phyloP scores from a whole-genome alignment of 2,797 vertebrate genomes.

The Cossypha heuglini region DNA sequence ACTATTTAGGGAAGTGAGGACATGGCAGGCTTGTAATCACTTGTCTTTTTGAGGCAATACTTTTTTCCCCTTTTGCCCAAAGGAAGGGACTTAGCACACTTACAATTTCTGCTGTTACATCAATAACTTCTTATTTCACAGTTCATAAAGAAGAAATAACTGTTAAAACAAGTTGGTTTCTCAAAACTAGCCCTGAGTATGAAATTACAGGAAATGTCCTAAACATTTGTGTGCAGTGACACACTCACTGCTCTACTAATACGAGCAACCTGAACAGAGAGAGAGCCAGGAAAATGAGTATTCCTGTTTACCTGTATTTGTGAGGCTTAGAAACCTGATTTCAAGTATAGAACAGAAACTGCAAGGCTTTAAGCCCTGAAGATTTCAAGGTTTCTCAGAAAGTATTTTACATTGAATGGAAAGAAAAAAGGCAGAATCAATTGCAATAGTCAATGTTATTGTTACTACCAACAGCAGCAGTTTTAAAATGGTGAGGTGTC shows the following conservation, averaged over 20 bases:
- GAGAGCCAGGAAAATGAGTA: not conserved
- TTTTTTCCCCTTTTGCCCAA: not conserved
- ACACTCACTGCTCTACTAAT: not conserved
- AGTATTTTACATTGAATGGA: not conserved
- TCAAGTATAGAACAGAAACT: not conserved
- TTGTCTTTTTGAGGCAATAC: conserved; percentile 36
- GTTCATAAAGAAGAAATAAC: conserved; percentile 20
- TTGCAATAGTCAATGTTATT: not conserved
- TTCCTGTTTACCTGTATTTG: not conserved
- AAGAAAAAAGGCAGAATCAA: not conserved
- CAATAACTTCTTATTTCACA: not conserved
- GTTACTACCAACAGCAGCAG: not conserved
- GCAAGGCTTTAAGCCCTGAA: not conserved
- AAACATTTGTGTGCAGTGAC: not conserved
- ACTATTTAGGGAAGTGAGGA: not conserved
- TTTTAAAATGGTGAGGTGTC: not conserved
- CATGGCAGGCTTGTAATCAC: not conserved
- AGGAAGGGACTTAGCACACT: too few relatives aligned
- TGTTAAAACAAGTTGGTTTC: conserved; percentile 40
- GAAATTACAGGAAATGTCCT: conserved; percentile 47
- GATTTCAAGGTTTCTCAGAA: not conserved
- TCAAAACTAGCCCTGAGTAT: not conserved
- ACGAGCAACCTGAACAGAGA: not conserved
- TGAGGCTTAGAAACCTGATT: not conserved
- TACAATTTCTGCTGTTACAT: conserved; percentile 10